Evolutionary conservation across 35 echinoderm and acorn worm species (phyloP).

Genomic region (Heliocidaris erythrogramma): DNA sequence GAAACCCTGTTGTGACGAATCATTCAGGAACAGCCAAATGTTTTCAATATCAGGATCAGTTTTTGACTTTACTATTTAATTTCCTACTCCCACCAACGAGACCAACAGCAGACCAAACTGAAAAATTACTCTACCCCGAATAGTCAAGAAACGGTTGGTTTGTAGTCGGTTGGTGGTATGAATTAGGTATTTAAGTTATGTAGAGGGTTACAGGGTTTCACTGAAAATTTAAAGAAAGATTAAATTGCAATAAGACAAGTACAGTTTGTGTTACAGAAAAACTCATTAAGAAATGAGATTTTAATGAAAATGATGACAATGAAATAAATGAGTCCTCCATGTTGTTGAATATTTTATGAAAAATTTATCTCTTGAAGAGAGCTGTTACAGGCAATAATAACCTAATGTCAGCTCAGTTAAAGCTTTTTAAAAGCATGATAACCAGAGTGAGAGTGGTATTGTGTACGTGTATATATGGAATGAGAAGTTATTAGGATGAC

Average conservation of each 20-base stretch:
- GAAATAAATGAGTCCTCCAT: neutral
- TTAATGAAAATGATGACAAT: neutral
- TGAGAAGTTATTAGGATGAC: neutral
- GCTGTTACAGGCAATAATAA: neutral
- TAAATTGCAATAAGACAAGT: neutral
- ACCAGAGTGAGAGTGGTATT: neutral
- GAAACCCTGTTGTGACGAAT: too few species aligned
- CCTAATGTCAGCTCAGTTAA: neutral
- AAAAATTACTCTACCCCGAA: too few species aligned
- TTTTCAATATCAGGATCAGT: too few species aligned
- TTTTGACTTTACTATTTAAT: too few species aligned
- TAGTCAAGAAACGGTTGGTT: too few species aligned
- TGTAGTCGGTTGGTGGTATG: too few species aligned
- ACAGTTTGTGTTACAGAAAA: neutral
- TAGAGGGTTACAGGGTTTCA: too few species aligned
- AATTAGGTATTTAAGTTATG: too few species aligned
- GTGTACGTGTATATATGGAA: neutral
- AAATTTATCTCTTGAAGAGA: neutral
- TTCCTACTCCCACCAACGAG: too few species aligned
- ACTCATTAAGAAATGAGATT: neutral
- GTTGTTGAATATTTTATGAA: neutral
- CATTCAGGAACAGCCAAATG: too few species aligned
- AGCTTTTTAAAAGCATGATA: constrained; percentile 18
- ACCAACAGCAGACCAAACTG: too few species aligned
- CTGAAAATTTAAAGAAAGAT: neutral